A percentile compares a stretch with the other conserved stretches of the same genome.
These are phyloP conservation scores for Emydocephalus ijimae DNA, from an alignment of 2,113 vertebrate genomes.

Conservation along the genomic window DNA sequence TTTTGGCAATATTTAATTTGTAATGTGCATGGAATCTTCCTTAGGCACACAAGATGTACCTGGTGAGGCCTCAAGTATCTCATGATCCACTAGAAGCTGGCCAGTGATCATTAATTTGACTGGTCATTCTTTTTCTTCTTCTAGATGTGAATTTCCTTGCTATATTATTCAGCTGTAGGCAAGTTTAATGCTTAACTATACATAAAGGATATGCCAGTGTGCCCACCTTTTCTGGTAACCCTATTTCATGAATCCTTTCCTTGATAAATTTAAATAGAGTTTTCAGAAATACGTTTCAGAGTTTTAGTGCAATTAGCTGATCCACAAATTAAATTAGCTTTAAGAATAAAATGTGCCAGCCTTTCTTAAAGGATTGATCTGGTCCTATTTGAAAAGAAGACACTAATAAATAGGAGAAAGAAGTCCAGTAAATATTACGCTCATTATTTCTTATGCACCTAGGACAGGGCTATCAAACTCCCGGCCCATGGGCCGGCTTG, in stretches of 20 bases:
- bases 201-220: background rate
- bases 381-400: background rate
- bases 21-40: background rate
- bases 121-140: background rate
- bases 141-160: background rate
- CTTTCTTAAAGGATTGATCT: conserved; percentile 26
- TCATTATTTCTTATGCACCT: background rate
- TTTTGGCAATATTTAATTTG: background rate
- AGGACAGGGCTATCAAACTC: no score
- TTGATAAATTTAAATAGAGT: background rate
- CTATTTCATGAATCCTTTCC: background rate
- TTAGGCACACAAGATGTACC: background rate
- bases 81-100: background rate
- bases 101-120: background rate
- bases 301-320: background rate
- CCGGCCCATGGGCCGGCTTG: no score
- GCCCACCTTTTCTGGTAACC: background rate
- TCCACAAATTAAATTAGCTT: background rate
- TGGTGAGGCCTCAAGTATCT: background rate
- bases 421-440: background rate
- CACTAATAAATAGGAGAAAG: background rate
- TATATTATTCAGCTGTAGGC: background rate
- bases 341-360: background rate
- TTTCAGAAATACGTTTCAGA: background rate
- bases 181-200: background rate